Evolutionary conservation across 2,888 invertebrate species (phyloP), one percentile per base, ranked within the genome.

Genomic region (Cryptocephalus primarius): DNA sequence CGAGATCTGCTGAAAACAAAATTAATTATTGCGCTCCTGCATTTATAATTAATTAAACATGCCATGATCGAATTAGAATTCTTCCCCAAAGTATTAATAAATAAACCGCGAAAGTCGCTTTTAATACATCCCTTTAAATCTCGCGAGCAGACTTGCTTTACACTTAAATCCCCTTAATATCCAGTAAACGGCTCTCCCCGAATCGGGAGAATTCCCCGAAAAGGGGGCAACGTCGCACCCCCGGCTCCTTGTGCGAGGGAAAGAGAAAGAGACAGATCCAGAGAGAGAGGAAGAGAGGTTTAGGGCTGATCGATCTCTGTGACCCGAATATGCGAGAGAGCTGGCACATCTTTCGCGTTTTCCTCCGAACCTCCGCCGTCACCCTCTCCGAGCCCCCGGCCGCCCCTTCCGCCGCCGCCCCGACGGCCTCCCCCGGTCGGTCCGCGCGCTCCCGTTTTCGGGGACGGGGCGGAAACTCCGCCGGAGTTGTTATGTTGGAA

Each of bases 291-390:
- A 43, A 33, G 32, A 36, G 36, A 33, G 42, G 45, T 43, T 49
- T 40, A 31, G 9, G 14, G 9, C 22, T 32, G 45, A 53, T 54
- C 54, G 54, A 54, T 54, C 52, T 44, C 49, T 51, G 54, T 54
- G 54, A 54, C 54, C 54, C 54, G 52, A 54, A 54, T 54, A 52
- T 45, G 50, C 48, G 54, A 53, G 47, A 48, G 47, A 48, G 50
- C 22, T 45, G 47, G 48, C 49, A 40, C 32, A 14, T 40, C 40
- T 33, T 33, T 48, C 44, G 39, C 48, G 44, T 38, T 34, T 49
- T 49, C 39, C 45, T 39, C 22, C 22, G 22, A 22, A 6, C 22
- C 22, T 6, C 22, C 39, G 32, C 46, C 32, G 34, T 12, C 33
- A 10, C 43, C 45, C 33, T 36, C 6, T 36, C 6, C 33, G 13